A percentile compares a stretch with the other conserved stretches of the same genome.
phyloP scores from a whole-genome alignment of 2,113 vertebrate species.

The Marmota flaviventris region DNA sequence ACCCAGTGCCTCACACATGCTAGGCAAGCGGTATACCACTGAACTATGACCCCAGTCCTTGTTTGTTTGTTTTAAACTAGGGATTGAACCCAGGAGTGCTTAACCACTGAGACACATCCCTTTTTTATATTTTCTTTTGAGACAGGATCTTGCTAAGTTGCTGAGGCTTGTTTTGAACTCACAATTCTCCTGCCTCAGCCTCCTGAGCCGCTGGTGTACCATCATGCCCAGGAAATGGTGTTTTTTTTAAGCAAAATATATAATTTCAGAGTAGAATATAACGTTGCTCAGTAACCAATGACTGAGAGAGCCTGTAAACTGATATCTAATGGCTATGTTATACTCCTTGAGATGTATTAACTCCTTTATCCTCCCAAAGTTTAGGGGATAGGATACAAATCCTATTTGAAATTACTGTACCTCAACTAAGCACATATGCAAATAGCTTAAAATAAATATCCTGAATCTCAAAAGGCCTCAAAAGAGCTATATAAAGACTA shows the following conservation, averaged over 20 bases:
- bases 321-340: constrained; percentile 18
- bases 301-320: constrained; percentile 31
- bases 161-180: no score
- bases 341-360: constrained; percentile 45
- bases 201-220: no score
- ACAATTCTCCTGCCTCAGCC: no score
- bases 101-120: no score
- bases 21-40: no score
- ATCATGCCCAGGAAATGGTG: background rate
- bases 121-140: no score
- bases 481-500: constrained; percentile 19
- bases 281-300: constrained; percentile 35
- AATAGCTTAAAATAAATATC: constrained; percentile 40
- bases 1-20: no score
- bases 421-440: constrained; percentile 9
- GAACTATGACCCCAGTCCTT: no score
- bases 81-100: no score
- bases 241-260: constrained; percentile 39
- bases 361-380: constrained; percentile 28
- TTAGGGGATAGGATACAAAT: constrained; percentile 39
- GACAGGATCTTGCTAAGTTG: no score
- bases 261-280: constrained; percentile 55
- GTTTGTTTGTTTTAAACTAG: no score
- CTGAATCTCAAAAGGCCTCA: constrained; percentile 17
- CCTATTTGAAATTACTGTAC: constrained; percentile 34